A percentile compares a stretch with the other conserved stretches of the same genome.
Evolutionary conservation across 2,113 vertebrate species (phyloP).

Genomic region (Gobius niger): DNA sequence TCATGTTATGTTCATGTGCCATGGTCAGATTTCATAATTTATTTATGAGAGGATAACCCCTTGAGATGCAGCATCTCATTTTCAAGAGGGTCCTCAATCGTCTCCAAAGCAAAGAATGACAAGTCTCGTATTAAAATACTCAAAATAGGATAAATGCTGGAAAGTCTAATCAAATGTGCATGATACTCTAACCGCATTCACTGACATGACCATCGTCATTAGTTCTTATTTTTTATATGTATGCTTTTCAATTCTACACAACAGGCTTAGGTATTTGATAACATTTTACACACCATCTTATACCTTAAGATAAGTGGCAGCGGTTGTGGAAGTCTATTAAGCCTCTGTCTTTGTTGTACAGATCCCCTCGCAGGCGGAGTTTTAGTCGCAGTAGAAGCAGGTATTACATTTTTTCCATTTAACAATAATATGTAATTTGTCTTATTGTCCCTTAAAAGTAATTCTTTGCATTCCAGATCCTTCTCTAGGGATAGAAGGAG

Average conservation of each 20-base stretch:
- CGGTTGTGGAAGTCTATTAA: constrained; percentile 35
- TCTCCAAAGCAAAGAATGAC: not conserved
- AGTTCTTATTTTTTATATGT: constrained; percentile 27
- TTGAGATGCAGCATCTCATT: no score
- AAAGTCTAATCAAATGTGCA: not conserved
- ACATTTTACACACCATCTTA: constrained; percentile 28
- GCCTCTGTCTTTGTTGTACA: constrained; percentile 71
- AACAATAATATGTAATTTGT: not conserved
- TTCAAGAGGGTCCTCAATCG: no score
- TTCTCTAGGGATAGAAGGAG: constrained; percentile 97
- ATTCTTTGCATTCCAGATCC: constrained; percentile 77
- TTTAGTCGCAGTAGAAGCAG: constrained; percentile 98
- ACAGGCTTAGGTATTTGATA: constrained; percentile 25
- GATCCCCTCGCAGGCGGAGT: constrained; percentile 97
- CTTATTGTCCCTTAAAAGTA: not conserved
- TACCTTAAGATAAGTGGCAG: constrained; percentile 32
- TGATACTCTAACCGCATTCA: not conserved
- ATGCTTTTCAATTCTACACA: constrained; percentile 27
- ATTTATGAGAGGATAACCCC: no score
- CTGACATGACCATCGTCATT: constrained; percentile 30
- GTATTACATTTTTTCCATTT: constrained; percentile 60
- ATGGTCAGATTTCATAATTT: constrained; percentile 37
- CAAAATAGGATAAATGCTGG: not conserved
- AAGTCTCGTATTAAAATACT: constrained; percentile 25
- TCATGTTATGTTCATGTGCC: constrained; percentile 22